Evolutionary conservation across 2,797 vertebrate species (phyloP), one percentile per base, ranked within the genome.

Genomic region (Acipenser transmontanus): DNA sequence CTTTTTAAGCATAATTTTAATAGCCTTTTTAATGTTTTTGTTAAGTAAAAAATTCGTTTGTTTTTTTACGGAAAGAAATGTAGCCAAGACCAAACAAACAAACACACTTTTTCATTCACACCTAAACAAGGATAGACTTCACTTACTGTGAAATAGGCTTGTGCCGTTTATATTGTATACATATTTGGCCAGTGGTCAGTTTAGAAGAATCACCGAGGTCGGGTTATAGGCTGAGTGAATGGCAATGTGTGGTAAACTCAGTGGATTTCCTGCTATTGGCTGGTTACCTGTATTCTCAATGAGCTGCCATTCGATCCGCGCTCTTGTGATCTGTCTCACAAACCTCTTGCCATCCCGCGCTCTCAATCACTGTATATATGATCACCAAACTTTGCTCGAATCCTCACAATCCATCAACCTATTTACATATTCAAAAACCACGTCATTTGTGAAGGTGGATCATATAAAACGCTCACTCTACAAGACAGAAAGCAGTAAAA

Each of bases 391-490:
- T 11, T 69, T 70, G 80, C 82, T 73, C 86, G 17, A 84, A 83
- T 87, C 81, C 47, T 57, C 57, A 71, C 72, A 71, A 74, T 75
- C 73, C 73, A 70, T 70, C 76, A 75, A 78, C 69, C 72, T 66
- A 74, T 74, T 82, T 82, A 85, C 82, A 87, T 88, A 87, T 83
- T 78, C 82, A 82, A 73, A 64, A 70, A 65, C 50, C 79, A 82
- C 86, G 91, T 93, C 91, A 92, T 70, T 76, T 77, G 63, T 73
- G 91, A 90, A 90, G 88, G 87, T 86, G 90, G 87, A 85, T 80
- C 87, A 66, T 70, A 78, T 63, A 34, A 34, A 34, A 34, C 34
- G 34, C 34, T 34, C 78, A 64, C 70, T 66, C 72, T 62, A 72
- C 71, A 74, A 76, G 34, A 74, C 63, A 62, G 78, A 76, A 69